Evolutionary conservation across 2,888 invertebrate species (phyloP).

Genomic region (Leucoma salicis): DNA sequence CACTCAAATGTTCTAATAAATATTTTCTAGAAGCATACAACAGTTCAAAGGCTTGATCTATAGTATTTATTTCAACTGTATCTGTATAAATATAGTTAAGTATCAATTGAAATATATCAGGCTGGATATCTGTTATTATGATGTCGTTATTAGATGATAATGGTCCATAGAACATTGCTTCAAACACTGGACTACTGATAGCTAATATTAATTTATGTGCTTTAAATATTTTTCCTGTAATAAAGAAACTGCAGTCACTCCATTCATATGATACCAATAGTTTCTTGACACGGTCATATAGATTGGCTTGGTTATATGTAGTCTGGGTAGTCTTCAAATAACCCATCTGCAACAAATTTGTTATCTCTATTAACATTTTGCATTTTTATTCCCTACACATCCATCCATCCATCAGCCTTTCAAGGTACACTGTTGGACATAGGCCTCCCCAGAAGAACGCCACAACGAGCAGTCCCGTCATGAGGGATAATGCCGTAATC

Average conservation of each 20-base stretch:
- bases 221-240: conserved; percentile 73
- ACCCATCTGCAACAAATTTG: conserved; percentile 65
- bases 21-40: conserved; percentile 86
- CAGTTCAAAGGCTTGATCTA: conserved; percentile 83
- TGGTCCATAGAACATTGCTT: conserved; percentile 86
- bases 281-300: conserved; percentile 73
- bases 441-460: too few relatives aligned
- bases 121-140: conserved; percentile 81
- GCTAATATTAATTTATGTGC: conserved; percentile 85
- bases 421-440: too few relatives aligned
- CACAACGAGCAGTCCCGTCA: too few relatives aligned
- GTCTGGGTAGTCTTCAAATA: conserved; percentile 49
- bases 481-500: too few relatives aligned
- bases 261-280: conserved; percentile 74
- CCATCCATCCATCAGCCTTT: too few relatives aligned
- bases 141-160: conserved; percentile 76
- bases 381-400: too few relatives aligned
- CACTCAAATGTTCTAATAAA: conserved; percentile 77
- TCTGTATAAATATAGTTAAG: conserved; percentile 85
- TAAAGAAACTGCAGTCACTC: conserved; percentile 83
- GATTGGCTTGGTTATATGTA: conserved; percentile 46
- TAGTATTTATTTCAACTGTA: conserved; percentile 73
- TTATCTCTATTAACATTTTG: too few relatives aligned
- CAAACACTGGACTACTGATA: conserved; percentile 86
- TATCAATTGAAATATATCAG: conserved; percentile 82